A percentile compares a stretch with the other conserved stretches of the same genome.
phyloP scores from a whole-genome alignment of 2,797 vertebrate genomes.

The Masticophis lateralis region DNA sequence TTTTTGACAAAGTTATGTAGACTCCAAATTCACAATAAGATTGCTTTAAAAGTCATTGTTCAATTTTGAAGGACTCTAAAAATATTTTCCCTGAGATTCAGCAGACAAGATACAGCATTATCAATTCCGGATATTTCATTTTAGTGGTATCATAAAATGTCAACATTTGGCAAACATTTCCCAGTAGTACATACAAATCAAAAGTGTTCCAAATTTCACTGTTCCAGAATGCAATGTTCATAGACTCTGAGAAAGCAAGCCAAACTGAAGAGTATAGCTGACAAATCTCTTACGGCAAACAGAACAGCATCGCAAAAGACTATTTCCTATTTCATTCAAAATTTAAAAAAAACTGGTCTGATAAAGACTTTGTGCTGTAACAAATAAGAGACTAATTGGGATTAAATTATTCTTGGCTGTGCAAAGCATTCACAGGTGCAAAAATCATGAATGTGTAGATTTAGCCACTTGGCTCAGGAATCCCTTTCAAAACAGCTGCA shows the following conservation, averaged over 20 bases:
- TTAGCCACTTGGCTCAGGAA: not conserved
- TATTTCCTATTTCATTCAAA: not conserved
- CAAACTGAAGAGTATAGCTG: not conserved
- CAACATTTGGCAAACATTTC: not conserved
- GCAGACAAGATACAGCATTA: not conserved
- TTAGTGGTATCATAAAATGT: not conserved
- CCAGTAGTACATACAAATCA: not conserved
- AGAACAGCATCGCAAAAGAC: not conserved
- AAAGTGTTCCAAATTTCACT: not conserved
- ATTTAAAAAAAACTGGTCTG: not conserved
- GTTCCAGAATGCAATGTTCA: not conserved
- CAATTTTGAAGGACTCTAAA: not conserved
- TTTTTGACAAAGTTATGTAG: not conserved
- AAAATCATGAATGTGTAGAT: not conserved
- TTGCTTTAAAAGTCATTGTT: not conserved
- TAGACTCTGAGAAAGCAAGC: not conserved
- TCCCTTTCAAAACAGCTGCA: not conserved
- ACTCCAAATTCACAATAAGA: not conserved
- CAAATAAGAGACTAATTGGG: not conserved
- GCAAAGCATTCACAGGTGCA: not conserved
- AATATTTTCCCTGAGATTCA: not conserved
- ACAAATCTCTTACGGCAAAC: not conserved
- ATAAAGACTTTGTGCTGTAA: not conserved
- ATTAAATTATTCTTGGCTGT: not conserved
- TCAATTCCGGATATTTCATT: not conserved